Base-by-base conservation (phyloP, 2,888 invertebrate species). In the Tricholauxania praeusta region DNA sequence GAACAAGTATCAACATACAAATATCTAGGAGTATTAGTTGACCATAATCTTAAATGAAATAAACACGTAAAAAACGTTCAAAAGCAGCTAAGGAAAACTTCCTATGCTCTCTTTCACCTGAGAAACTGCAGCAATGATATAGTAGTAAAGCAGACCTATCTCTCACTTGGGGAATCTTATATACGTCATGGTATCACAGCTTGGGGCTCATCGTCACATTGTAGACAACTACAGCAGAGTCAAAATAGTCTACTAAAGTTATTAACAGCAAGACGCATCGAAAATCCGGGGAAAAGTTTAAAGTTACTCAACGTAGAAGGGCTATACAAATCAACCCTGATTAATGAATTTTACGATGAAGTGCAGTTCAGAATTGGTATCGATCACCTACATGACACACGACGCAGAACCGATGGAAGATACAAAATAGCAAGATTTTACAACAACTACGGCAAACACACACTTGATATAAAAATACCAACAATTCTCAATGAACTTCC, bases 1-100 rank as follows among this genome's bases (percentile, higher is more conserved):
- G 28, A 28, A 22, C 22, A 22, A 22, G 22, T 22, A 22, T 22
- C 14, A 62, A 62, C 60, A n/a, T n/a, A n/a, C n/a, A n/a, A n/a
- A n/a, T n/a, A 70, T n/a, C 32, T 62, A 14, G 60, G 60, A 2
- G 52, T 70, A 2, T 32, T 67, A 39, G 4, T 55, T 12, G 55
- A 67, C 12, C 22, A 64, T 19, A 48, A 64, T 17, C 49, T 64
- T 5, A 51, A 10, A 4, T 51, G 64, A 14, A 49, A 1, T 22
- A n/a, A n/a, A n/a, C n/a, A n/a, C 22, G 22, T 22, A 22, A 22
- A 22, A 22, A n/a, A 22, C 1, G 3, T 22, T 22, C 28, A 57
- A 57, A 57, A 57, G 17, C 57, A 17, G 19, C 8, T 28, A 3
- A 28, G 28, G 10, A 14, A 57, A 57, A 57, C 19, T 17, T 57